phyloP scores from a whole-genome alignment of 1,140 invertebrate genomes.

The Penaeus chinensis region DNA sequence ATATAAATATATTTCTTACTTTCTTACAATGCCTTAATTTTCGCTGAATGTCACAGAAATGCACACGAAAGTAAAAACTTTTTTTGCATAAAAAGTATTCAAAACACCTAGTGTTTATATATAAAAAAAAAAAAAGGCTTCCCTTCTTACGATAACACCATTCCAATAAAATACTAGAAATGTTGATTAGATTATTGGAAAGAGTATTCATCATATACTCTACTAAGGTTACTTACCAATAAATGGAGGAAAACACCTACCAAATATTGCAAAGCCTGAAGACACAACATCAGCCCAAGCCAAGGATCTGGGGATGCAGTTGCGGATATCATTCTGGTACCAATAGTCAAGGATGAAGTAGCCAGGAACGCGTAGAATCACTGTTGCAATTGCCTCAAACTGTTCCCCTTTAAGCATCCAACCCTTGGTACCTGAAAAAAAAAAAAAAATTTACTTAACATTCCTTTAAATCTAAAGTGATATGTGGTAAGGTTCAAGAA shows the following conservation, averaged over 20 bases:
- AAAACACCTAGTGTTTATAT: no score
- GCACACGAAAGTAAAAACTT: no score
- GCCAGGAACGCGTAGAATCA: slow-evolving; percentile 71
- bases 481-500: neutral
- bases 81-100: no score
- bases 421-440: slow-evolving; percentile 34
- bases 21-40: no score
- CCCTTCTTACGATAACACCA: no score
- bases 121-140: no score
- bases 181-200: no score
- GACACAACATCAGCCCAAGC: slow-evolving; percentile 66
- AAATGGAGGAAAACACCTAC: slow-evolving; percentile 55
- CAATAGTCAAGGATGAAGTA: slow-evolving; percentile 72
- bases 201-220: no score
- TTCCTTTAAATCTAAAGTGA: neutral
- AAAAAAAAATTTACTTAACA: neutral
- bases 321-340: slow-evolving; percentile 69
- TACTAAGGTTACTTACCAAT: no score
- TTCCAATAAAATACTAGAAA: no score
- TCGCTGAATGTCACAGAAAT: no score
- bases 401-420: slow-evolving; percentile 62
- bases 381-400: slow-evolving; percentile 68
- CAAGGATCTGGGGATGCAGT: slow-evolving; percentile 66
- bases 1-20: no score
- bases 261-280: slow-evolving; percentile 66